Evolutionary conservation across 2,113 vertebrate genomes (phyloP), one percentile per base, ranked within the genome.

Genomic region (Oreochromis aureus): DNA sequence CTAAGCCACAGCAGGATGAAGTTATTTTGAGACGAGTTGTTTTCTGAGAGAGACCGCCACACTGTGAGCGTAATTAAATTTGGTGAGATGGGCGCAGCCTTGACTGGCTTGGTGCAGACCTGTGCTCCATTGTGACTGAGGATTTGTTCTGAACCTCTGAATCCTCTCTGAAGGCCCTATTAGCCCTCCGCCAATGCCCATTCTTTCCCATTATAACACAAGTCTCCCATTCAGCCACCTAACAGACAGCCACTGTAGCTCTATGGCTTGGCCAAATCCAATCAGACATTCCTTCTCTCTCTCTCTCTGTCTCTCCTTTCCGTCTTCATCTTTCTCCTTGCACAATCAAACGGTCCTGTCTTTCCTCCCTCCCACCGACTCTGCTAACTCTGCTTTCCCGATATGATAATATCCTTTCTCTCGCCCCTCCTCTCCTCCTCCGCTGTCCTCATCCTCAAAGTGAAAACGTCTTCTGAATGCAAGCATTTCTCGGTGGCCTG

Each of bases 141-240:
- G 90, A 92, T 93, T 92, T 94, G 90, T 89, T 90, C 66, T 81
- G 80, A 92, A 91, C 83, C 91, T 54, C 66, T 82, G 89, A 91
- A 89, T 92, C 88, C 88, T 93, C 94, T 94, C 92, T 86, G 88
- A 91, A 94, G 92, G 78, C 89, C 89, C 89, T 86, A 93, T 94
- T 93, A 93, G 89, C 73, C 83, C 56, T 88, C 61, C 2, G 44
- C 83, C 5, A 6, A 51, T 82, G 90, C 73, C 91, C 89, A 88
- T 95, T 91, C 93, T 86, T 85, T 84, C 87, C 94, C 76, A 90
- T 92, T 92, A 91, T 82, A 93, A 56, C 81, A 76, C 85, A 63
- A 82, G 54, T 81, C 80, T 87, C 80, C 89, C 80, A 82, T 90
- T 94, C 92, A 87, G 83, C 63, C 84, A 6, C 83, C 86, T 71